Conservation (phyloP, 2,888 invertebrate species). For the Lepas anatifera region DNA sequence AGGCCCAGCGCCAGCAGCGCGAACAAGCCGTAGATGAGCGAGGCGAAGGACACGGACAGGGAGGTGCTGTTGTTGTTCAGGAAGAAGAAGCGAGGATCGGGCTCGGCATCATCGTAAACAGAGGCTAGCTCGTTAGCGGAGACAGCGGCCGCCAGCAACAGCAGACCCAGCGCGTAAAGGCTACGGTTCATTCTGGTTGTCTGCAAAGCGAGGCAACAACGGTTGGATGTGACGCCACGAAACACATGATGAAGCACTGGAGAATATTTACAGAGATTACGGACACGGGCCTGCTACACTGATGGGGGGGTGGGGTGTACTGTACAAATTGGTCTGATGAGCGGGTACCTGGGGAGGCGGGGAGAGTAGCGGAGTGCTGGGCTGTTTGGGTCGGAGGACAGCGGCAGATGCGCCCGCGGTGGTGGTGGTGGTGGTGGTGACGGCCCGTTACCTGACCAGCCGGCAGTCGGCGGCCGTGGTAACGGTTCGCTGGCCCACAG, state of each 20-base stretch:
- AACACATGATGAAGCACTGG: too few relatives aligned
- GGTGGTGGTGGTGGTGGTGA: background rate
- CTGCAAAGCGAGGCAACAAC: background rate
- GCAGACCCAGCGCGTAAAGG: constrained; percentile 3
- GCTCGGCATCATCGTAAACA: constrained; percentile 11
- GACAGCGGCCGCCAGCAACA: background rate
- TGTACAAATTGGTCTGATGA: too few relatives aligned
- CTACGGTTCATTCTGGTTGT: background rate
- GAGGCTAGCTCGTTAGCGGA: background rate
- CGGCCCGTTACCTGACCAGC: too few relatives aligned
- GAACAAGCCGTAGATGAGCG: constrained; percentile 22
- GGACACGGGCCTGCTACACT: too few relatives aligned
- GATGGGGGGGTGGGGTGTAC: too few relatives aligned
- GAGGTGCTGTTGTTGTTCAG: constrained; percentile 21
- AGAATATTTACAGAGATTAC: too few relatives aligned
- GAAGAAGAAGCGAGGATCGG: constrained; percentile 22
- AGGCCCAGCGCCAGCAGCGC: constrained; percentile 20
- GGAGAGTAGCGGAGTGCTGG: too few relatives aligned
- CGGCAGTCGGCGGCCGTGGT: background rate
- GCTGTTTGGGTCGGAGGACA: background rate
- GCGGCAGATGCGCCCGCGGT: background rate
- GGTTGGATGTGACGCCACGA: background rate
- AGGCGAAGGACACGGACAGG: constrained; percentile 22
- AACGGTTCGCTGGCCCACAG: background rate
- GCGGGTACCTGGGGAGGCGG: too few relatives aligned